phyloP scores from a whole-genome alignment of 2,113 vertebrate species.

The Embiotoca jacksoni region DNA sequence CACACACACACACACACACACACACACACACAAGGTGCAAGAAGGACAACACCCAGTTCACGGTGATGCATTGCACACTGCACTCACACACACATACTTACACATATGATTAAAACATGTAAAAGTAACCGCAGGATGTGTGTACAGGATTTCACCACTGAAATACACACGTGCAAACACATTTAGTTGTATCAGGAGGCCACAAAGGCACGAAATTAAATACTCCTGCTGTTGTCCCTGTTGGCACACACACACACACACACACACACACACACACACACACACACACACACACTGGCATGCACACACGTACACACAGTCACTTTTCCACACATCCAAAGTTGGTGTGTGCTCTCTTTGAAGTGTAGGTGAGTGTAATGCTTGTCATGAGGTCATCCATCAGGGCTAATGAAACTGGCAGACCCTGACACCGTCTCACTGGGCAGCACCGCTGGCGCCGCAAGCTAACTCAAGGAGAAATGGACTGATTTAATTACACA shows the following conservation, averaged over 20 bases:
- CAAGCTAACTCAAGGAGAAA: constrained; percentile 79
- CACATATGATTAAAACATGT: constrained; percentile 54
- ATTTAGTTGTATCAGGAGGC: constrained; percentile 42
- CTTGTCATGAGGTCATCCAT: constrained; percentile 82
- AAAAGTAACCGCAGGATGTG: constrained; percentile 33
- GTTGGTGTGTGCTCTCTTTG: constrained; percentile 57
- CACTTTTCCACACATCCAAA: constrained; percentile 53
- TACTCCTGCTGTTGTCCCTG: constrained; percentile 41
- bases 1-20: constrained; percentile 34
- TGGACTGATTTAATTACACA: constrained; percentile 77
- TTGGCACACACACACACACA: constrained; percentile 22
- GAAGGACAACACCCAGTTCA: constrained; percentile 48
- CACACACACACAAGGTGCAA: constrained; percentile 36
- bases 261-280: constrained; percentile 34
- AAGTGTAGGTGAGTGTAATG: constrained; percentile 73
- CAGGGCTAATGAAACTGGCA: constrained; percentile 83
- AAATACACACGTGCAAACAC: constrained; percentile 40
- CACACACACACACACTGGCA: constrained; percentile 14
- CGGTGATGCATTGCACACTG: constrained; percentile 27
- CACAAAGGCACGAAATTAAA: constrained; percentile 57
- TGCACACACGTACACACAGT: neutral
- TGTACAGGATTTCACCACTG: constrained; percentile 35
- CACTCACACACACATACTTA: constrained; percentile 19
- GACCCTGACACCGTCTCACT: constrained; percentile 74
- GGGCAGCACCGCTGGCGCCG: constrained; percentile 76